Percentiles rank a stretch among this genome's conserved stretches.
Conservation (phyloP, 2,113 vertebrate genomes). For the Rhinoptilus africanus region DNA sequence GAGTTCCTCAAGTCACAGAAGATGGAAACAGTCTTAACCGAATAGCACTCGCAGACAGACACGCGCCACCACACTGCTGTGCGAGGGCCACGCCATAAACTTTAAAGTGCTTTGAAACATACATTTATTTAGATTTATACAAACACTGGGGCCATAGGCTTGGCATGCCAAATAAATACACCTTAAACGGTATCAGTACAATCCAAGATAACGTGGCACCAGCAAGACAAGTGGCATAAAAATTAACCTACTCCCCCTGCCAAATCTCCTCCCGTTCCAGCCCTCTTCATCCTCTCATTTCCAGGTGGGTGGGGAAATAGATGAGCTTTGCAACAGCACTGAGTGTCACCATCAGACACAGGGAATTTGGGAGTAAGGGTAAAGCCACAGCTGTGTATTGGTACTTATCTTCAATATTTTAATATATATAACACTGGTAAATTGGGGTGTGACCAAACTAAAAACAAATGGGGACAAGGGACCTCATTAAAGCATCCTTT, state of each 20-base stretch:
- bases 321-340: not conserved
- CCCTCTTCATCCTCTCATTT: not conserved
- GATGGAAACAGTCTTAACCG: not conserved
- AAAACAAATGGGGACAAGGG: not conserved
- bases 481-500: not conserved
- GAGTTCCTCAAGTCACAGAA: not conserved
- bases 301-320: not conserved
- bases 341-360: fast-evolving
- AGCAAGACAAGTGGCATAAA: not conserved
- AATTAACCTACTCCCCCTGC: not conserved
- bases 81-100: not conserved
- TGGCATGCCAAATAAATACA: not conserved
- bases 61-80: not conserved
- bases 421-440: not conserved
- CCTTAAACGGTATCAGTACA: not conserved
- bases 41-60: not conserved
- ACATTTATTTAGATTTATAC: not conserved
- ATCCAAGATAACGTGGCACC: not conserved
- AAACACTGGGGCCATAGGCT: not conserved
- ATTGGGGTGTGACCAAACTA: not conserved
- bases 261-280: not conserved
- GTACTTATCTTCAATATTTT: not conserved
- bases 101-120: not conserved
- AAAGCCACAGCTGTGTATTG: not conserved
- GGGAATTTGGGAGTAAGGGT: not conserved